Conservation (phyloP, 2,888 invertebrate species). For the Drosophila rellima region DNA sequence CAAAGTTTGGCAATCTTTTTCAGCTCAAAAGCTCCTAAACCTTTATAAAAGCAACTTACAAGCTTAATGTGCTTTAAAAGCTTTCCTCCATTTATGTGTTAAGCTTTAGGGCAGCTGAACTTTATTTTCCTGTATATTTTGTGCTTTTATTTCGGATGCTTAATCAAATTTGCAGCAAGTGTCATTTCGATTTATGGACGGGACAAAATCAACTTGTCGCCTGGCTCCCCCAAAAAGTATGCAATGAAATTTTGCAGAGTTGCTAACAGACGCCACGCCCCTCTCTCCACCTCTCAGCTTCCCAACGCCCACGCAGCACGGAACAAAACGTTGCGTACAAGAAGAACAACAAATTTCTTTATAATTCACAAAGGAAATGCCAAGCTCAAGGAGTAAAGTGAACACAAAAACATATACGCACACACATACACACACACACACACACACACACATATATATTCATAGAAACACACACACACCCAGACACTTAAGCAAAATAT, state of each 20-base stretch:
- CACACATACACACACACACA: slow-evolving; percentile 4
- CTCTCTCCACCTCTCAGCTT: background rate
- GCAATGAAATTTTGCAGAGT: slow-evolving; percentile 57
- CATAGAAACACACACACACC: slow-evolving; percentile 1
- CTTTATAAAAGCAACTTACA: background rate
- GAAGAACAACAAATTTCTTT: slow-evolving; percentile 71
- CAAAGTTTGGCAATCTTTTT: no score
- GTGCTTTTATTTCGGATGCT: slow-evolving; percentile 2
- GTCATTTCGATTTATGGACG: slow-evolving; percentile 31
- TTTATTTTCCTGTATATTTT: background rate
- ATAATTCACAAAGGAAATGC: slow-evolving; percentile 79
- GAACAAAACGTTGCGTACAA: slow-evolving; percentile 50
- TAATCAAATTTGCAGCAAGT: slow-evolving; percentile 36
- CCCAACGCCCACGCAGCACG: slow-evolving; percentile 23
- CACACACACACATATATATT: slow-evolving; percentile 19
- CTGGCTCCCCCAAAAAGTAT: slow-evolving; percentile 57
- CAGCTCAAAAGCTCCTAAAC: background rate
- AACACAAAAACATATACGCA: slow-evolving; percentile 36
- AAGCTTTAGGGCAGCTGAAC: background rate
- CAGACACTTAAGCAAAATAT: slow-evolving; percentile 30
- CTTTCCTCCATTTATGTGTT: background rate
- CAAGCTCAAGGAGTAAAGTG: slow-evolving; percentile 65
- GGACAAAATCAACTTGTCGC: slow-evolving; percentile 41
- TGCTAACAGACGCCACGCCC: slow-evolving; percentile 30
- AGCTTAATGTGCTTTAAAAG: background rate